Evolutionary conservation across 2,888 invertebrate genomes (phyloP), one percentile per base, ranked within the genome.

Genomic region (Stomorhina lunata): DNA sequence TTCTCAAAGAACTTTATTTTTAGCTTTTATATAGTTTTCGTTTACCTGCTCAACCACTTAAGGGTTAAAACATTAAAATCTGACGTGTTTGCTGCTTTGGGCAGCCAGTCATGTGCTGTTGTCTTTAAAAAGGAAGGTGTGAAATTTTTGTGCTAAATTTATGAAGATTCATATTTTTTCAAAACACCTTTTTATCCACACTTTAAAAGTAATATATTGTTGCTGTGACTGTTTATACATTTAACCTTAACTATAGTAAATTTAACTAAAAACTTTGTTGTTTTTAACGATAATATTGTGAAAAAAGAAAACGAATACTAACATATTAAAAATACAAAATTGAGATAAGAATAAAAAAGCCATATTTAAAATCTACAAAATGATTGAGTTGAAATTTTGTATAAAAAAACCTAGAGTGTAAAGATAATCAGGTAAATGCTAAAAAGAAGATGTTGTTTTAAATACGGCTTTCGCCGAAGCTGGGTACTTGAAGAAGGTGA

Each of bases 151-250:
- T 76, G 66, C 75, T 66, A 71, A 82, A 82, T 82, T 79, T 82
- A 75, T 82, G 75, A 79, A 82, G 82, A 79, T 79, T 79, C 82
- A 79, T 82, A 79, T 79, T 75, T 75, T 82, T 71, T 69, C n/a
- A n/a, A 48, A 73, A 75, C 68, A 78, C 65, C 69, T 72, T 66
- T 77, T 79, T 81, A 45, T 59, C 10, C 34, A 48, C 55, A 65
- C 55, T 78, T 71, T 40, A 34, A 63, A 55, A 65, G n/a, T 9
- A 43, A 6, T 10, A 3, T 10, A 22, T n/a, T 15, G n/a, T 4
- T 34, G 59, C 25, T 59, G 40, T 68, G 50, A 40, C 50, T 29
- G 17, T 57, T 65, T 72, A 57, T 59, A 68, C 59, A 20, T 80
- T 73, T 80, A 80, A 72, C 71, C 78, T 69, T 50, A 65, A 72